These are phyloP conservation scores for Drosophila borborema DNA, from an alignment of 2,888 invertebrate species.

Conservation along the genomic window DNA sequence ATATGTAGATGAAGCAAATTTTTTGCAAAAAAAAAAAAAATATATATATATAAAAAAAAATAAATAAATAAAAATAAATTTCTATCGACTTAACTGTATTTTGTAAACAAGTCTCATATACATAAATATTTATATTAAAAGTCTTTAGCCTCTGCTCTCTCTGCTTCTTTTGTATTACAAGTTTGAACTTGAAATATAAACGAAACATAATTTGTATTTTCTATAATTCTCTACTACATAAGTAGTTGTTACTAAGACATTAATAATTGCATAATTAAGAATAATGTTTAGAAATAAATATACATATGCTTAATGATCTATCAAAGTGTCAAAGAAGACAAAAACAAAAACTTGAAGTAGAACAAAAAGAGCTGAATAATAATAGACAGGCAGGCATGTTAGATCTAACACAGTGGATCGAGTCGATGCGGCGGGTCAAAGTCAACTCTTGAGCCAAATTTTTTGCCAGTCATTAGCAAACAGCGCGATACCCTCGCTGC, in stretches of 20 bases:
- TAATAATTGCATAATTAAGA: conserved; percentile 22
- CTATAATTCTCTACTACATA: neutral
- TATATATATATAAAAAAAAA: too few relatives aligned
- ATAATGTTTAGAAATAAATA: conserved; percentile 2
- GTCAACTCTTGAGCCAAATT: conserved; percentile 63
- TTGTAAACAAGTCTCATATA: neutral
- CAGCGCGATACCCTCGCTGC: conserved; percentile 57
- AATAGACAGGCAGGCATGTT: neutral
- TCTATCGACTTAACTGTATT: conserved; percentile 24
- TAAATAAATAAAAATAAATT: neutral
- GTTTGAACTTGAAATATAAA: conserved; percentile 35
- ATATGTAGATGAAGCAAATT: neutral
- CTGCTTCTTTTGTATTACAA: neutral
- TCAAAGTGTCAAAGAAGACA: conserved; percentile 24
- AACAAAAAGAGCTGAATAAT: conserved; percentile 40
- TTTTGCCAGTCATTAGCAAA: conserved; percentile 68
- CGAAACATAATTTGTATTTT: too few relatives aligned
- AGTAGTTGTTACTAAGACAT: conserved; percentile 5
- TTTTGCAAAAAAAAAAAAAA: neutral
- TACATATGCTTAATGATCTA: conserved; percentile 42
- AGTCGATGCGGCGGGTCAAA: conserved; percentile 74
- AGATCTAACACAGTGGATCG: conserved; percentile 54
- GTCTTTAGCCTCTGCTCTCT: neutral
- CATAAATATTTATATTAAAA: neutral
- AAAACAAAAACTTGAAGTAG: conserved; percentile 49